These are phyloP conservation scores for Catajapyx aquilonaris DNA, from an alignment of 1,140 invertebrate species.

Conservation along the genomic window DNA sequence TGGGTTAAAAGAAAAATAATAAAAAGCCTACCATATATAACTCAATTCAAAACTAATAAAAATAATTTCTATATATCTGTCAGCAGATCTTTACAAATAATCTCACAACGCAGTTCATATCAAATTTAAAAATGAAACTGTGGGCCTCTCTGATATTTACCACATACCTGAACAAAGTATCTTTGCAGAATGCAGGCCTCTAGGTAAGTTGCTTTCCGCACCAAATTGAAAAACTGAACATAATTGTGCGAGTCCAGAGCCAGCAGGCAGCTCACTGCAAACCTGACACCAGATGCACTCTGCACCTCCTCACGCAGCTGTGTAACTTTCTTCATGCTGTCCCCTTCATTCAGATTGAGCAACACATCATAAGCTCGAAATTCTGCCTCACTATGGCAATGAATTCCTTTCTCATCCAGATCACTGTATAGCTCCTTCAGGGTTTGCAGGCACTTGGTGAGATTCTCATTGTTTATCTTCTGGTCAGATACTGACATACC, in stretches of 20 bases:
- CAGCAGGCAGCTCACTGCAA: slow-evolving; percentile 60
- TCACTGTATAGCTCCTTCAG: slow-evolving; percentile 82
- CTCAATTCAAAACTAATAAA: too few species aligned
- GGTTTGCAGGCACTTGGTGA: slow-evolving; percentile 89
- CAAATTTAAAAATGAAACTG: slow-evolving; percentile 21
- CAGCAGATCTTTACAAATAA: slow-evolving; percentile 3
- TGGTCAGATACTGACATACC: slow-evolving; percentile 74
- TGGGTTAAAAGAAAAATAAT: too few species aligned
- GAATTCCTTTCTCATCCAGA: slow-evolving; percentile 35
- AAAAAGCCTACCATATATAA: too few species aligned
- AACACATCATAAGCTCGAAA: slow-evolving; percentile 84
- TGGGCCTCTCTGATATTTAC: slow-evolving; percentile 36
- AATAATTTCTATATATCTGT: background rate
- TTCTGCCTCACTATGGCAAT: slow-evolving; percentile 64
- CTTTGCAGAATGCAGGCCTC: slow-evolving; percentile 76
- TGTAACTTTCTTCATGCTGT: slow-evolving; percentile 32
- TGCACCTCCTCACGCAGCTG: slow-evolving; percentile 47
- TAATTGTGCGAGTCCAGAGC: slow-evolving; percentile 77
- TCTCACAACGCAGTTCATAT: slow-evolving; percentile 11
- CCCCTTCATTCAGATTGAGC: slow-evolving; percentile 76
- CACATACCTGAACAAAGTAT: slow-evolving; percentile 71
- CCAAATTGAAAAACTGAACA: slow-evolving; percentile 70
- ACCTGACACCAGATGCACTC: slow-evolving; percentile 47
- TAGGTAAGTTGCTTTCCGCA: slow-evolving; percentile 59
- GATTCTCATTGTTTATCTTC: slow-evolving; percentile 91